A percentile compares a stretch with the other conserved stretches of the same genome.
phyloP scores from a whole-genome alignment of 2,888 invertebrate genomes.

The Apocheima hispidaria region DNA sequence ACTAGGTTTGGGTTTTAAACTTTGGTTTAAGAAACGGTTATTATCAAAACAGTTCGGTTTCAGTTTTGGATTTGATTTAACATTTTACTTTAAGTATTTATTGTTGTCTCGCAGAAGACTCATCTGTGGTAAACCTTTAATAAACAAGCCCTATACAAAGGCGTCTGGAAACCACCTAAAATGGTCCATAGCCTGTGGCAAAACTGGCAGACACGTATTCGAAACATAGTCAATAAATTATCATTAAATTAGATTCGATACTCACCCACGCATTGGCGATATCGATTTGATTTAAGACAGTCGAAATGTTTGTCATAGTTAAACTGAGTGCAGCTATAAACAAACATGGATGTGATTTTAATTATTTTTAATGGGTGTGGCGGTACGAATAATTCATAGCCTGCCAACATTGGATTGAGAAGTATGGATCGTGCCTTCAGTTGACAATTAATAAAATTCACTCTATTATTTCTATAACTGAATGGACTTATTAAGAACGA shows the following conservation, averaged over 20 bases:
- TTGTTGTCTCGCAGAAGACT: no score
- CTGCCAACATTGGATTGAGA: not conserved
- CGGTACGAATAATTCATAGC: slow-evolving; percentile 1
- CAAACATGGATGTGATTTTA: slow-evolving; percentile 39
- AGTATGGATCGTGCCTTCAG: not conserved
- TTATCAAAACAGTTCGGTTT: not conserved
- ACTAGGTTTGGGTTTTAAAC: slow-evolving; percentile 9
- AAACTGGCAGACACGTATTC: slow-evolving; percentile 56
- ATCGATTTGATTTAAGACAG: slow-evolving; percentile 67
- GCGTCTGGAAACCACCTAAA: slow-evolving; percentile 71
- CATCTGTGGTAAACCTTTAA: no score
- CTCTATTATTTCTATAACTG: no score
- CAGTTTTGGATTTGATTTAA: not conserved
- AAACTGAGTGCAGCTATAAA: slow-evolving; percentile 36
- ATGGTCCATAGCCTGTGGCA: slow-evolving; percentile 59
- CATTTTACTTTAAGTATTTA: no score
- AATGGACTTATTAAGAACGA: no score
- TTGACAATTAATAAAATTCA: no score
- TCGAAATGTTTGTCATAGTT: slow-evolving; percentile 52
- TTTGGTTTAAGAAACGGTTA: not conserved
- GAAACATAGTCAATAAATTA: slow-evolving; percentile 73
- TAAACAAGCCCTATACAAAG: slow-evolving; percentile 9
- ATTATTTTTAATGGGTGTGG: slow-evolving; percentile 31
- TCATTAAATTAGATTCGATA: slow-evolving; percentile 78
- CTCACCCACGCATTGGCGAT: slow-evolving; percentile 71